phyloP scores from a whole-genome alignment of 2,888 invertebrate species.

The Pogonocherus hispidulus region DNA sequence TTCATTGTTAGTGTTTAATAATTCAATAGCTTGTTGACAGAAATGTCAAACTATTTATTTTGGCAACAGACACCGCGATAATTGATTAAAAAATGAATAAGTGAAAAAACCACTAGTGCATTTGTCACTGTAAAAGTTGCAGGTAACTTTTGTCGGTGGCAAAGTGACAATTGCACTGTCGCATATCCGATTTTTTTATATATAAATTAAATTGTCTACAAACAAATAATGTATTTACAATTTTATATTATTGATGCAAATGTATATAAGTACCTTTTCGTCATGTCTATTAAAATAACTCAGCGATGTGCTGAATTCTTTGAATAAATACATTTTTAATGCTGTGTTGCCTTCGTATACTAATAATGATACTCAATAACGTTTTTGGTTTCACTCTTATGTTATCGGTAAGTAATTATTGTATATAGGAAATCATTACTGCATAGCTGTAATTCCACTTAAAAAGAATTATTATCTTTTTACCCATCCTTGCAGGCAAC shows the following conservation, averaged over 20 bases:
- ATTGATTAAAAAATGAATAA: no score
- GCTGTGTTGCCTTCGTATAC: background rate
- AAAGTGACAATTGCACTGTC: no score
- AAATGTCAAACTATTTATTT: no score
- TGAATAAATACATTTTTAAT: constrained; percentile 23
- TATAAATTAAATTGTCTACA: no score
- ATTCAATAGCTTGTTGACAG: no score
- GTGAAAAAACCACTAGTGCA: no score
- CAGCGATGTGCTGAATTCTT: background rate
- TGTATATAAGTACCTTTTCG: background rate
- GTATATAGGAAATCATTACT: background rate
- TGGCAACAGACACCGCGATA: no score
- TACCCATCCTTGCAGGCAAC: background rate
- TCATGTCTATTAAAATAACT: constrained; percentile 15
- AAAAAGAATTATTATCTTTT: constrained; percentile 1
- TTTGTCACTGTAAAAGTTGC: no score
- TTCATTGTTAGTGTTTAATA: no score
- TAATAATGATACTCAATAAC: background rate
- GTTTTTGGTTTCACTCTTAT: background rate
- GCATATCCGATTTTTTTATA: no score
- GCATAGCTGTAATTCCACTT: constrained; percentile 1
- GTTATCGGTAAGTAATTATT: background rate
- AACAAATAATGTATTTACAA: no score
- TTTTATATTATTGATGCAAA: constrained; percentile 8
- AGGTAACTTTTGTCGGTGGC: no score